Base-by-base conservation (phyloP, 2,888 invertebrate genomes). In the Priapulus caudatus region DNA sequence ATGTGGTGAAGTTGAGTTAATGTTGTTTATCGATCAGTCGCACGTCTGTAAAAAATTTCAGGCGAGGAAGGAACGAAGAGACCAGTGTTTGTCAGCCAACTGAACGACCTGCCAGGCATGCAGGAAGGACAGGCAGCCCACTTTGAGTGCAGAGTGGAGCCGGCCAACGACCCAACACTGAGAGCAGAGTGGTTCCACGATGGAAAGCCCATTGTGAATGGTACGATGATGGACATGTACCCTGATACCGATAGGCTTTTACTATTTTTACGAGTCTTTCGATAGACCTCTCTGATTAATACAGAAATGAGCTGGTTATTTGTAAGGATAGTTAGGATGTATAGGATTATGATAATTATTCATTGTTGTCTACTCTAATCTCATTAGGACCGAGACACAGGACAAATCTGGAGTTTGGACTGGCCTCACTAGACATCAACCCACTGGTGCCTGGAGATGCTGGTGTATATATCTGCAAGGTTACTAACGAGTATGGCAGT, bases 131-230 rank as follows among this genome's bases (percentile, higher is more conserved):
- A 84, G 55, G 82, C 89, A 1, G 84, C 86, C 60, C 92, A 92
- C 74, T 92, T 92, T 65, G 91, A 92, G 65, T 91, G 90, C 67
- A 81, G 90, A 44, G 86, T 93, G 4, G 90, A 90, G 66, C 92
- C 92, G 2, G 83, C 84, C n/a, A 85, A 86, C 53, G 92, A 93
- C 72, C 80, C 90, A 10, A 79, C 84, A 0, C 85, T 93, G 84
- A 79, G 86, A 55, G 88, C 93, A 61, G 90, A 91, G 67, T 93
- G 92, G 92, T 91, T 85, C 81, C 83, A 86, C 66, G 91, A 93
- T 69, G 91, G 91, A 22, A 80, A 83, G 62, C 86, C 90, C 23
- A 83, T 92, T 63, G 85, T 88, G 1, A 89, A 88, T 5, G 90
- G 91, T 4, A 91, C 91, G 5, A n/a, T n/a, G n/a, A n/a, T n/a